These are phyloP conservation scores for Dolichallabes microphthalmus DNA, from an alignment of 2,113 vertebrate genomes.

Conservation along the genomic window DNA sequence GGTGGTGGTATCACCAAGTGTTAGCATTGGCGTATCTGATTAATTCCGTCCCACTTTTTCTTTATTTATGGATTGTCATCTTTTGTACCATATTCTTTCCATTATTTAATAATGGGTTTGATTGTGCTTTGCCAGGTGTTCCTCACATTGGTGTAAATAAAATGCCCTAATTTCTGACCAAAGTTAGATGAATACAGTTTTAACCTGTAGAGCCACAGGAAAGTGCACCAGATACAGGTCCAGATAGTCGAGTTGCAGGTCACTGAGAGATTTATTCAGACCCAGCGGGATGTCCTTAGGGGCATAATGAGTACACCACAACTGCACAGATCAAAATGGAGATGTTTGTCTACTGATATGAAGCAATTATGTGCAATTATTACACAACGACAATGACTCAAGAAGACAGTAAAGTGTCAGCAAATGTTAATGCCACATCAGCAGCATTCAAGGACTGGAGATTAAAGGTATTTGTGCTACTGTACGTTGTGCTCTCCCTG, in stretches of 20 bases:
- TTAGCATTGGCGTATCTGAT: background rate
- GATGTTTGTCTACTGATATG: background rate
- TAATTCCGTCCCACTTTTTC: background rate
- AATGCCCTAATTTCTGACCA: background rate
- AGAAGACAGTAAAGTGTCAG: background rate
- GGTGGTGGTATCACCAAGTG: background rate
- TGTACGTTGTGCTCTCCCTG: background rate
- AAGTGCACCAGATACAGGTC: constrained; percentile 77
- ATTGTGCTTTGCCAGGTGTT: background rate
- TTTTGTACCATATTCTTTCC: too few relatives aligned
- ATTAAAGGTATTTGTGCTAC: background rate
- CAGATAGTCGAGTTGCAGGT: constrained; percentile 72
- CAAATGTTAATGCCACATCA: background rate
- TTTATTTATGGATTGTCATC: too few relatives aligned
- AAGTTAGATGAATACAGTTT: background rate
- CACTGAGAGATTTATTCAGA: constrained; percentile 65
- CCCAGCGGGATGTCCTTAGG: constrained; percentile 69
- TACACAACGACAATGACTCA: background rate
- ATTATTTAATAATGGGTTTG: background rate
- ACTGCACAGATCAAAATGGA: constrained; percentile 52
- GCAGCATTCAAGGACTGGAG: background rate
- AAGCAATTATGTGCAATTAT: background rate
- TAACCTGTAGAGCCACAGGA: constrained; percentile 72
- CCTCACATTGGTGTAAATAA: background rate
- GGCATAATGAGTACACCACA: constrained; percentile 67